Conservation (phyloP, 1,140 invertebrate genomes). For the Drosophila carrolli region DNA sequence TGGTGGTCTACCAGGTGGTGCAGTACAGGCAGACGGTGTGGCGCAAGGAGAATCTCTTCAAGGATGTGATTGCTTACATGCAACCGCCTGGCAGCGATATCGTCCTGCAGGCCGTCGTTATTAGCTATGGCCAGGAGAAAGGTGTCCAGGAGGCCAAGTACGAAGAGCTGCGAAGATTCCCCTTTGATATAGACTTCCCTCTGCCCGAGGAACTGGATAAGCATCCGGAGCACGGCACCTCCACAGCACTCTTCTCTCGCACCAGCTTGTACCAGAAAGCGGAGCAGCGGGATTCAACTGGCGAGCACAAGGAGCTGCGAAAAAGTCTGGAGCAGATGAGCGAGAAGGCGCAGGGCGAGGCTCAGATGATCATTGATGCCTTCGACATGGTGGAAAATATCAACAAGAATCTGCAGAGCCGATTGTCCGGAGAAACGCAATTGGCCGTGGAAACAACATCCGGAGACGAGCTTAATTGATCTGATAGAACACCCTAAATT, state of each 20-base stretch:
- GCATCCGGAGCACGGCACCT: conserved; percentile 17
- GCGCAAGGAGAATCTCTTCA: conserved; percentile 60
- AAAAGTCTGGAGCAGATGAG: conserved; percentile 45
- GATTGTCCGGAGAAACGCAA: conserved; percentile 11
- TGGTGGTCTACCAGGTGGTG: conserved; percentile 63
- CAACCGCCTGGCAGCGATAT: conserved; percentile 44
- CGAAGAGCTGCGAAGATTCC: conserved; percentile 43
- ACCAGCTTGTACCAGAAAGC: conserved; percentile 53
- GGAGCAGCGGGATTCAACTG: conserved; percentile 56
- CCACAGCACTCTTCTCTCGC: conserved; percentile 48
- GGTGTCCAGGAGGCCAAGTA: conserved; percentile 32
- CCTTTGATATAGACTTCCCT: conserved; percentile 53
- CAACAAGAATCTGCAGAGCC: conserved; percentile 44
- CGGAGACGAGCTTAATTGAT: conserved; percentile 20
- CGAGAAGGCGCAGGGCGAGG: conserved; percentile 50
- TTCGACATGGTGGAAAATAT: conserved; percentile 70
- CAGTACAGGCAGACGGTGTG: conserved; percentile 57
- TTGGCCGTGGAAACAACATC: conserved; percentile 11
- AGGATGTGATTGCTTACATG: conserved; percentile 70
- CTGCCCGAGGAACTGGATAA: conserved; percentile 30
- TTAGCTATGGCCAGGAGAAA: conserved; percentile 48
- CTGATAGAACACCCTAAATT: too few relatives aligned
- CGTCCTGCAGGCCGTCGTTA: conserved; percentile 63
- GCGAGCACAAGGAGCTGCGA: conserved; percentile 57
- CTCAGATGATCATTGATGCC: conserved; percentile 62